Evolutionary conservation across 2,888 invertebrate genomes (phyloP), one percentile per base, ranked within the genome.

Genomic region (Apamea sordens): DNA sequence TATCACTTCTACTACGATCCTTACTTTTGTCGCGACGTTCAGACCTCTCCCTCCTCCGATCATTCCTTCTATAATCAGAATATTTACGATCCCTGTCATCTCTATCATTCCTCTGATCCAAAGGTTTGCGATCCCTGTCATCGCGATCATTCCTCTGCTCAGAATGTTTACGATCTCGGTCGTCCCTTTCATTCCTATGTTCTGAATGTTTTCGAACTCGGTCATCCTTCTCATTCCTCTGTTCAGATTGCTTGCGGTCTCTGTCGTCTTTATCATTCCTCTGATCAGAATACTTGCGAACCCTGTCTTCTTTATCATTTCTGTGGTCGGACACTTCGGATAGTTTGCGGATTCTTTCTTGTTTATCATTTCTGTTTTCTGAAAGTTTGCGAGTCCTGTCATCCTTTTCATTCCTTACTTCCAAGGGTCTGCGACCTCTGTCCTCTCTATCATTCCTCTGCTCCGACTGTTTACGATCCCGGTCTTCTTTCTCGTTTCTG

Each of bases 21-120:
- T 84, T 85, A 61, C 77, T 87, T 75, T 56, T 88, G 10, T 92
- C 91, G 36, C 88, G 83, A 41, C 89, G 78, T 44, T 86, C 86
- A 53, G 81, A 86, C 36, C 86, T 84, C 18, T 86, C 86, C n/a
- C 79, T 81, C 47, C 85, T 86, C 7, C 88, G 83, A 59, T 88
- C 87, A 77, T 79, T 90, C 50, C 87, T 77, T 56, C 74, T 78
- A 53, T 65, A 73, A 65, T 82, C 69, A 32, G 73, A 71, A 59
- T 74, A 76, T 79, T 72, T 85, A 32, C 83, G 83, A 64, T 84
- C 74, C 61, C 69, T 69, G 8, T 86, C 87, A 11, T 85, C 87
- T 18, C 82, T 84, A 53, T 91, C 82, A 36, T 59, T 77, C 28
- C 79, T 83, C 28, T 69, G 53, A 70, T 70, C 70, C 36, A 1